A percentile compares a stretch with the other conserved stretches of the same genome.
phyloP scores from a whole-genome alignment of 2,888 invertebrate species.

The Imbricaverruca yamaguchii region DNA sequence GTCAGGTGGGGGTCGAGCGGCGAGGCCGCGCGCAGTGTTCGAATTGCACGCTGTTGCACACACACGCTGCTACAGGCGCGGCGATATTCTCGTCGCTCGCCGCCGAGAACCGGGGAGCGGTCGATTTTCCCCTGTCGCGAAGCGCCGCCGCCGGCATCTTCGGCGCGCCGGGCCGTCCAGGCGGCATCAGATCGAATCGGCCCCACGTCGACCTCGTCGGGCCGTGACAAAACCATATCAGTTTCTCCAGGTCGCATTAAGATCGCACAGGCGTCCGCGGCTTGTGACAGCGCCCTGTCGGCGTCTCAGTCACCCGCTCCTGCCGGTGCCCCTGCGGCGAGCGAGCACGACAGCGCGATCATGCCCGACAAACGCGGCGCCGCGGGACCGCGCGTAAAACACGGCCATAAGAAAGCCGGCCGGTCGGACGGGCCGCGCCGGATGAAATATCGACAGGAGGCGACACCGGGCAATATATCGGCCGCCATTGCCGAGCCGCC shows the following conservation, averaged over 20 bases:
- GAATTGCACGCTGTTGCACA: neutral
- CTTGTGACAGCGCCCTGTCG: neutral
- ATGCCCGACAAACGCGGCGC: neutral
- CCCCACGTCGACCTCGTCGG: neutral
- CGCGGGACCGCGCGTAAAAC: neutral
- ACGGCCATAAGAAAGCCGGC: neutral
- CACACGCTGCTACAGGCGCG: neutral
- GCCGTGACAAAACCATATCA: neutral
- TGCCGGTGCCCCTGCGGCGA: neutral
- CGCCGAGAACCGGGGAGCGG: neutral
- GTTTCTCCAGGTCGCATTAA: neutral
- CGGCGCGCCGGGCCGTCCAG: neutral
- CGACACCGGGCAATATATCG: neutral
- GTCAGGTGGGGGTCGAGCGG: too few species aligned
- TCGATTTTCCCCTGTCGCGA: too few species aligned
- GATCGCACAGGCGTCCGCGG: neutral
- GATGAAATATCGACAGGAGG: neutral
- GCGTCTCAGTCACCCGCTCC: neutral
- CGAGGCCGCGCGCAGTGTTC: too few species aligned
- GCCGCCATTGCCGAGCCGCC: slow-evolving; percentile 1
- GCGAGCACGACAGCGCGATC: neutral
- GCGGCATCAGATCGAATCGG: neutral
- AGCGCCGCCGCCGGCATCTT: neutral
- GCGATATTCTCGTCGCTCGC: neutral
- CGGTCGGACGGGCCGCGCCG: neutral